Evolutionary conservation across 2,888 invertebrate genomes (phyloP).

Genomic region (Stenolophus ochropezus): DNA sequence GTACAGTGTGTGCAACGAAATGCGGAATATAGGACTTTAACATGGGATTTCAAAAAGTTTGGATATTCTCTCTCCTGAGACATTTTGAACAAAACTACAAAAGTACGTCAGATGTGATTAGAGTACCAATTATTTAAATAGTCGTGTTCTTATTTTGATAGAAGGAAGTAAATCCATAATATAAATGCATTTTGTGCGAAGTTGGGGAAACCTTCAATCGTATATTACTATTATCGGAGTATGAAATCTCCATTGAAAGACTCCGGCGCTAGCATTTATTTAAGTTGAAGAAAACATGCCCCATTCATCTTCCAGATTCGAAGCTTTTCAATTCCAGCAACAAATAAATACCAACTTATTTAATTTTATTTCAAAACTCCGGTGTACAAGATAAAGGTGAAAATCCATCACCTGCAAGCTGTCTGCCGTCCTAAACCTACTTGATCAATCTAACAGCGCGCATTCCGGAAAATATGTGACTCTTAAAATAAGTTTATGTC

Average conservation of each 20-base stretch:
- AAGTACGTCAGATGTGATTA: too few relatives aligned
- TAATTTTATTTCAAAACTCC: constrained; percentile 34
- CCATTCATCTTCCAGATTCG: background rate
- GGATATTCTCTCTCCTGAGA: too few relatives aligned
- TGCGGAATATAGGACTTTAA: too few relatives aligned
- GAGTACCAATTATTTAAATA: too few relatives aligned
- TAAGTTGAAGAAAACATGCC: constrained; percentile 11
- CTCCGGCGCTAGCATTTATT: constrained; percentile 14
- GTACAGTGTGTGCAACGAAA: too few relatives aligned
- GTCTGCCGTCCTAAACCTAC: background rate
- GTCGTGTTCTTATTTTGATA: background rate
- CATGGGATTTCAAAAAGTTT: too few relatives aligned
- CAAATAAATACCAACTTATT: constrained; percentile 32
- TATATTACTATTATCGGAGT: constrained; percentile 7
- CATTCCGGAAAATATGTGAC: background rate
- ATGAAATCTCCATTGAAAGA: constrained; percentile 11
- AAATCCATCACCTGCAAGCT: background rate
- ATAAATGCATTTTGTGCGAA: constrained; percentile 2
- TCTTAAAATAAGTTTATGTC: background rate
- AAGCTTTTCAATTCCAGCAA: constrained; percentile 14
- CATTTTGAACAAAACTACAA: too few relatives aligned
- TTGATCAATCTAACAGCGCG: background rate
- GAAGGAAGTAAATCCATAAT: background rate
- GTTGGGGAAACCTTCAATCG: background rate
- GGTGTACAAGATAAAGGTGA: background rate